These are phyloP conservation scores for Dasypogon diadema DNA, from an alignment of 2,888 invertebrate species.

Conservation along the genomic window DNA sequence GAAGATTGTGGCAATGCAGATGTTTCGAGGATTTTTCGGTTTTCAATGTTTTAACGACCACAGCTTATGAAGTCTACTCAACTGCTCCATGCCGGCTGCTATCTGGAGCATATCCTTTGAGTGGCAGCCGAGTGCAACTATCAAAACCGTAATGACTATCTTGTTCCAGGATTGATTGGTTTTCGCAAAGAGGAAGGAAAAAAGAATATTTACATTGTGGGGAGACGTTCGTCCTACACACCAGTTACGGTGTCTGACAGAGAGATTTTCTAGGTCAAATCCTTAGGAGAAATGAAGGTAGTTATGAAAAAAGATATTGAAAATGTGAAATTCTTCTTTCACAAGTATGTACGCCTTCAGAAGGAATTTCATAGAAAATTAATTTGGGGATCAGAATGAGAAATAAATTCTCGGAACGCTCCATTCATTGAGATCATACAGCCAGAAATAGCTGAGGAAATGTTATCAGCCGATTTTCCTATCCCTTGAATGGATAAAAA, in stretches of 20 bases:
- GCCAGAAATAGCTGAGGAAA: too few species aligned
- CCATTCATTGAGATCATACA: too few species aligned
- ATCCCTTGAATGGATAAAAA: too few species aligned
- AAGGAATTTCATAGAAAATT: too few species aligned
- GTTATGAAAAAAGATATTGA: too few species aligned
- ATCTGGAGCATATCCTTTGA: background rate
- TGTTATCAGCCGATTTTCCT: too few species aligned
- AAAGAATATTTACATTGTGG: too few species aligned
- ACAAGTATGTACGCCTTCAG: too few species aligned
- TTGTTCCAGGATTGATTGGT: background rate
- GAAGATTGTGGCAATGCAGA: slow-evolving; percentile 53
- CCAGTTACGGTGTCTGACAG: background rate
- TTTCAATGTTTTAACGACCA: background rate
- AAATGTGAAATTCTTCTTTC: too few species aligned
- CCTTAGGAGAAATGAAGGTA: background rate
- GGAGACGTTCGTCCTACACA: too few species aligned
- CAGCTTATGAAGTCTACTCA: background rate
- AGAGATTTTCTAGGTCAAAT: background rate
- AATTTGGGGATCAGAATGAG: too few species aligned
- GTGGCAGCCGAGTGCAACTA: background rate
- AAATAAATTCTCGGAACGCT: too few species aligned
- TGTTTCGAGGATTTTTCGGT: slow-evolving; percentile 20
- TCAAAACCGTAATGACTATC: background rate
- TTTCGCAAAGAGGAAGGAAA: background rate
- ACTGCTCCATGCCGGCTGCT: background rate